Percentiles rank a stretch among this genome's conserved stretches.
phyloP scores from a whole-genome alignment of 1,140 invertebrate genomes.

The Hirudo medicinalis region DNA sequence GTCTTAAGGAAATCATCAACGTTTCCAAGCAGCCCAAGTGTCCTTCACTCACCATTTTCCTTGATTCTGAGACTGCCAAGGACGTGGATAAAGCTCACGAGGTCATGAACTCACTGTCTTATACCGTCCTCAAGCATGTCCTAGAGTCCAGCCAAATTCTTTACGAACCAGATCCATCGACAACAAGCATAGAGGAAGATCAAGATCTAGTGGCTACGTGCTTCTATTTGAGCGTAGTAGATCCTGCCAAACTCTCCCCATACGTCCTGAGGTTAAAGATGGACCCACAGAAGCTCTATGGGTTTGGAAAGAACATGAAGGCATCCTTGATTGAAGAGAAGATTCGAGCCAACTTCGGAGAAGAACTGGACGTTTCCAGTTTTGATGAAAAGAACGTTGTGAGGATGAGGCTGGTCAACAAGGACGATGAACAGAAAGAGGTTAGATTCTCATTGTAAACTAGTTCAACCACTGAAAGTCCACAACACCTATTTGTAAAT shows the following conservation, averaged over 20 bases:
- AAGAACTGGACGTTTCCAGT: constrained; percentile 37
- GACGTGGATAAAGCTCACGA: constrained; percentile 98
- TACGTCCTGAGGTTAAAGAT: constrained; percentile 74
- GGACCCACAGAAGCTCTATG: constrained; percentile 33
- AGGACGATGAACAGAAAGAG: constrained; percentile 66
- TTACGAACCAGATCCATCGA: constrained; percentile 96
- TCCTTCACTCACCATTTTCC: constrained; percentile 91
- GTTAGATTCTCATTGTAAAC: constrained; percentile 27
- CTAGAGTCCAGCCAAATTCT: constrained; percentile 98
- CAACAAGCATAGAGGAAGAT: constrained; percentile 95
- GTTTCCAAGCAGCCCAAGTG: constrained; percentile 98
- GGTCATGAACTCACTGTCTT: constrained; percentile 88
- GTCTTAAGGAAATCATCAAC: constrained; percentile 91
- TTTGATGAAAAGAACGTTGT: constrained; percentile 87
- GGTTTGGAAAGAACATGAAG: constrained; percentile 98
- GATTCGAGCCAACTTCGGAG: constrained; percentile 36
- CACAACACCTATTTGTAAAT: background rate
- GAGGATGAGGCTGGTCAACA: constrained; percentile 94
- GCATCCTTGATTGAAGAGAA: constrained; percentile 99
- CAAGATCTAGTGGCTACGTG: constrained; percentile 86
- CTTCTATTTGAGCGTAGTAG: constrained; percentile 99
- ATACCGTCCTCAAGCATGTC: constrained; percentile 90
- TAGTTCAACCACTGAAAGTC: background rate
- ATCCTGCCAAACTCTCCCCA: constrained; percentile 87
- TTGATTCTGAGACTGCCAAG: constrained; percentile 75